Percentiles rank a stretch among this genome's conserved stretches.
Conservation (phyloP, 2,888 invertebrate genomes). For the Athrips mouffetella region DNA sequence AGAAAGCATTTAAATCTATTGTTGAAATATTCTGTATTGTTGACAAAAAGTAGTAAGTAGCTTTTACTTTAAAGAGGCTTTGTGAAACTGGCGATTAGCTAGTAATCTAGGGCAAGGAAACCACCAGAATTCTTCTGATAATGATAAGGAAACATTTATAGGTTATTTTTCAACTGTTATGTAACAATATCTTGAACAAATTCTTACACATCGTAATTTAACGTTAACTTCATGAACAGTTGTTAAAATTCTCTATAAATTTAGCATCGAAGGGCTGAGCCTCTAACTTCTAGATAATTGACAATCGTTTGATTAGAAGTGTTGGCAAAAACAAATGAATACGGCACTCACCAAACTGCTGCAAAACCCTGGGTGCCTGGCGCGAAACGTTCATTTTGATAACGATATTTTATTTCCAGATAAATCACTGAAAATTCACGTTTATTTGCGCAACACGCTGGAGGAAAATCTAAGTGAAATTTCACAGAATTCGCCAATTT, state of each 20-base stretch:
- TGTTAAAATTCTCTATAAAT: not conserved
- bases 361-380: slow-evolving; percentile 55
- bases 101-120: not conserved
- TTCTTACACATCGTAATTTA: not conserved
- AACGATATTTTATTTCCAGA: slow-evolving; percentile 9
- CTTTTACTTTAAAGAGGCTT: not conserved
- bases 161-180: slow-evolving; percentile 52
- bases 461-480: slow-evolving; percentile 5
- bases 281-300: slow-evolving; percentile 20
- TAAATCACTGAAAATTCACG: slow-evolving; percentile 7
- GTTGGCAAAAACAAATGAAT: not conserved
- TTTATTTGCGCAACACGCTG: slow-evolving; percentile 4
- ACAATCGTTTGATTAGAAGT: slow-evolving; percentile 14
- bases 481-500: too few relatives aligned
- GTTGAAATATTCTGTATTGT: too few relatives aligned
- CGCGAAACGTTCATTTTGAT: slow-evolving; percentile 54
- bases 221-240: not conserved
- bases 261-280: not conserved
- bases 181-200: slow-evolving; percentile 35
- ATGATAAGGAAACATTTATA: slow-evolving; percentile 22
- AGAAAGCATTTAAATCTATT: too few relatives aligned
- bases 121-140: not conserved
- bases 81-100: not conserved
- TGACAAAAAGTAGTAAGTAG: too few relatives aligned
- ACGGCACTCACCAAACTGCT: slow-evolving; percentile 51